Base-by-base conservation (phyloP, 1,140 invertebrate genomes). In the Amyelois transitella region DNA sequence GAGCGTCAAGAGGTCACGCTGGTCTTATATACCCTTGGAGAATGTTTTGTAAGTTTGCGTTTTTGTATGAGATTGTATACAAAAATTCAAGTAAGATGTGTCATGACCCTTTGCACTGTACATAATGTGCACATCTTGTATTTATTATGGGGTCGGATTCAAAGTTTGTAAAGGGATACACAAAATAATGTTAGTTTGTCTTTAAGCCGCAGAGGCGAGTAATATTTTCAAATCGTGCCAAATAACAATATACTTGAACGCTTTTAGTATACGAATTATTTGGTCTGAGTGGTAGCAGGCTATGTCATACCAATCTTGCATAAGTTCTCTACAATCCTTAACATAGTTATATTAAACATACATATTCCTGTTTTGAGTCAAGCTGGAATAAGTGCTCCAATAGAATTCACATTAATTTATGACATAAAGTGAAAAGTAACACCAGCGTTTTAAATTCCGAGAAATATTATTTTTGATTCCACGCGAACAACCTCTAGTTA, bases 41-140 rank as follows among this genome's bases (percentile, higher is more conserved):
- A 38, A 38, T 38, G 32, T 38, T 38, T 38, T 38, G 32, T 14
- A 38, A 38, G 32, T 38, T 38, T 38, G 32, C 32, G n/a, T 38
- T 38, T 38, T 38, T 38, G 32, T 38, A 38, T 38, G n/a, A 14
- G 32, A 14, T 38, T 38, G 32, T 12, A 14, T n/a, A 38, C 32
- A n/a, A 38, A 38, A 38, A n/a, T 38, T 14, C 32, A 38, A 14
- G 17, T 14, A n/a, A 38, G 32, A 18, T 51, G 21, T 52, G 32
- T 38, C 7, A 6, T 14, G 32, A 43, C 48, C 58, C 57, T 62
- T 52, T 19, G 61, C 83, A 85, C 80, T 86, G 83, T 85, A 83
- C 22, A 85, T 78, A 77, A 62, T 43, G 57, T 72, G 73, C 75
- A 77, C 76, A 28, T 61, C 59, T 62, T 82, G 70, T 81, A 81